Evolutionary conservation across 2,888 invertebrate species (phyloP).

Genomic region (Drosophila fungiperda): DNA sequence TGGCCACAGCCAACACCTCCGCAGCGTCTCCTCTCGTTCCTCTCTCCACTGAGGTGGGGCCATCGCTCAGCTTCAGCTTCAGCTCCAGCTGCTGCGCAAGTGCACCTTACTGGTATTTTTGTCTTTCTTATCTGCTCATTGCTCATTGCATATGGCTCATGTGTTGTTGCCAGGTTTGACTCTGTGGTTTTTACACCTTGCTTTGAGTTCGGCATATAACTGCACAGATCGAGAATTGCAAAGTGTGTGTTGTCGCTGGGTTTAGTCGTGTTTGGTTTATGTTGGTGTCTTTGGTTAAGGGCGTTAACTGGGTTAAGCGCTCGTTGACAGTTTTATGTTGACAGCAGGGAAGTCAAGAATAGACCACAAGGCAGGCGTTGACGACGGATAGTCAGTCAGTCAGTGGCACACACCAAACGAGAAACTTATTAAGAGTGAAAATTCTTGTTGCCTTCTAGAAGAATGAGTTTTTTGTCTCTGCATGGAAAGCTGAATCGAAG

Average conservation of each 20-base stretch:
- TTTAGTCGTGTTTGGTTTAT: constrained; percentile 13
- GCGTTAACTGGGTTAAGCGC: constrained; percentile 78
- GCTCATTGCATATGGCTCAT: constrained; percentile 47
- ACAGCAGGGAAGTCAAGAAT: constrained; percentile 36
- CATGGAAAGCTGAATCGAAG: constrained; percentile 62
- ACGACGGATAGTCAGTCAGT: constrained; percentile 59
- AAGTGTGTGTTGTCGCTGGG: constrained; percentile 10
- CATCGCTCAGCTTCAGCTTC: constrained; percentile 68
- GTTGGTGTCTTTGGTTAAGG: constrained; percentile 56
- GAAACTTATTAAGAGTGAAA: constrained; percentile 79
- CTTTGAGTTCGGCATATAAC: constrained; percentile 8
- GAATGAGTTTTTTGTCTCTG: constrained; percentile 63
- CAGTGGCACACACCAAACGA: constrained; percentile 75
- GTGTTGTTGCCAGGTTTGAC: constrained; percentile 15
- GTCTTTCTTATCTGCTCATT: constrained; percentile 61
- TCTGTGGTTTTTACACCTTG: constrained; percentile 60
- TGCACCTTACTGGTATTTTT: constrained; percentile 56
- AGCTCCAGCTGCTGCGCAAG: constrained; percentile 26
- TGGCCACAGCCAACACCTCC: constrained; percentile 69
- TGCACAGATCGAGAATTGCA: constrained; percentile 41
- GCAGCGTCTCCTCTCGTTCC: constrained; percentile 33
- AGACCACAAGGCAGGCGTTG: constrained; percentile 52
- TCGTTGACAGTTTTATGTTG: constrained; percentile 76
- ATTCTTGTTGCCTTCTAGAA: constrained; percentile 53
- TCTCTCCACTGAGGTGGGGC: constrained; percentile 49